phyloP scores from a whole-genome alignment of 1,140 invertebrate species.

The Agrilus planipennis region DNA sequence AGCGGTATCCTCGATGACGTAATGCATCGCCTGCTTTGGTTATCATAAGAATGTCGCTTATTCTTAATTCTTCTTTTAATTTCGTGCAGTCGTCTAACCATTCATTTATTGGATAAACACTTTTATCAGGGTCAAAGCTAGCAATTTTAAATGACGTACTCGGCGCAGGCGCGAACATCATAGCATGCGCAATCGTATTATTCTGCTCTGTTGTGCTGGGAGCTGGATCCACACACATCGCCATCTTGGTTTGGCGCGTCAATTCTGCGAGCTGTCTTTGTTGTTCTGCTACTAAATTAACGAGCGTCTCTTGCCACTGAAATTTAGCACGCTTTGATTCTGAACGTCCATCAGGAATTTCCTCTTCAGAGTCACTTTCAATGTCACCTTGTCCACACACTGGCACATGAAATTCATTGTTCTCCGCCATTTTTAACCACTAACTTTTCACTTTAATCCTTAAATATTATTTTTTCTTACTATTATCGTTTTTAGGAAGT shows the following conservation, averaged over 20 bases:
- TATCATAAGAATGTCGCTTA: slow-evolving; percentile 11
- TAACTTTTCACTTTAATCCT: too few relatives aligned
- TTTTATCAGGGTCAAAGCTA: slow-evolving; percentile 12
- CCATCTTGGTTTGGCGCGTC: neutral
- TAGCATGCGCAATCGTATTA: neutral
- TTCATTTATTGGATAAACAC: slow-evolving; percentile 9
- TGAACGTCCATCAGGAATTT: too few relatives aligned
- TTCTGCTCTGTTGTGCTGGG: neutral
- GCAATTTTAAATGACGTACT: slow-evolving; percentile 8
- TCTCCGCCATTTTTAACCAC: too few relatives aligned
- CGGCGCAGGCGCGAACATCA: neutral
- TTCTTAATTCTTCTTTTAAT: slow-evolving; percentile 12
- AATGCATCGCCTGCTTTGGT: slow-evolving; percentile 9
- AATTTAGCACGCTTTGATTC: too few relatives aligned
- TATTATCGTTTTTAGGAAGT: too few relatives aligned
- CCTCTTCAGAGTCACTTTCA: too few relatives aligned
- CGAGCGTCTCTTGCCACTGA: too few relatives aligned
- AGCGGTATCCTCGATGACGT: slow-evolving; percentile 9
- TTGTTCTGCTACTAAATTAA: too few relatives aligned
- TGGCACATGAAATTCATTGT: too few relatives aligned
- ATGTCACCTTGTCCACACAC: too few relatives aligned
- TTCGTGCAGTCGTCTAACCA: slow-evolving; percentile 12
- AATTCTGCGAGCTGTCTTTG: too few relatives aligned
- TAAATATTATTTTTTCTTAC: too few relatives aligned
- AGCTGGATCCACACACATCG: neutral